Percentiles rank a stretch among this genome's conserved stretches.
These are phyloP conservation scores for Himantopus leucocephalus DNA, from an alignment of 2,113 vertebrate species.

Conservation along the genomic window DNA sequence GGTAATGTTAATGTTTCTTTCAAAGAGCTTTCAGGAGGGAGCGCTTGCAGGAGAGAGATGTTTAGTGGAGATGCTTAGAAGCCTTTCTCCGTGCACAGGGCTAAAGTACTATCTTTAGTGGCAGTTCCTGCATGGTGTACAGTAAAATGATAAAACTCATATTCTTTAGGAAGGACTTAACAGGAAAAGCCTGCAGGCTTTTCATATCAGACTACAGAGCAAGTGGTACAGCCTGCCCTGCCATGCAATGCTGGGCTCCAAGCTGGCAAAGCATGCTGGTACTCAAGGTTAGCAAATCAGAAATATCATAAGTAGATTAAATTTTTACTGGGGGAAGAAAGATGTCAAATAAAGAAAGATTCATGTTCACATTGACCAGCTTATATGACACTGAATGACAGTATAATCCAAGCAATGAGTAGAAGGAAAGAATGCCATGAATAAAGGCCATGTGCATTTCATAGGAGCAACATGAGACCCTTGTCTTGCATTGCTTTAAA, in stretches of 20 bases:
- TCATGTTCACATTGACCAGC: neutral
- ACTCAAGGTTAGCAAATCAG: neutral
- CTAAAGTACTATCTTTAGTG: neutral
- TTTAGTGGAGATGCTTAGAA: neutral
- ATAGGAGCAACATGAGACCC: neutral
- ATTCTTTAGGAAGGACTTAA: neutral
- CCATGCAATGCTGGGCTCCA: neutral
- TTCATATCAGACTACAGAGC: neutral
- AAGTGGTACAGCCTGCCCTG: neutral
- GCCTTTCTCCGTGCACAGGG: neutral
- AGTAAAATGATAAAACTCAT: neutral
- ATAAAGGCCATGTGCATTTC: neutral
- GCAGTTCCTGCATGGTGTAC: neutral
- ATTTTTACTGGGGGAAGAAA: neutral
- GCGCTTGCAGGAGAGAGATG: neutral
- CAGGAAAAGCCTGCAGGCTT: neutral
- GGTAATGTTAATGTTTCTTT: neutral
- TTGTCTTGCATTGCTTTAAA: neutral
- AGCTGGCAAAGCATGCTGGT: neutral
- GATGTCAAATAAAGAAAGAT: neutral
- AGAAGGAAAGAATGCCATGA: neutral
- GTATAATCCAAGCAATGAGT: neutral
- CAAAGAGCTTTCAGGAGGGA: neutral
- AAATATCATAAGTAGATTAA: neutral
- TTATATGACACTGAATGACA: neutral